Conservation (phyloP, 2,888 invertebrate species). For the Spilarctia lutea region DNA sequence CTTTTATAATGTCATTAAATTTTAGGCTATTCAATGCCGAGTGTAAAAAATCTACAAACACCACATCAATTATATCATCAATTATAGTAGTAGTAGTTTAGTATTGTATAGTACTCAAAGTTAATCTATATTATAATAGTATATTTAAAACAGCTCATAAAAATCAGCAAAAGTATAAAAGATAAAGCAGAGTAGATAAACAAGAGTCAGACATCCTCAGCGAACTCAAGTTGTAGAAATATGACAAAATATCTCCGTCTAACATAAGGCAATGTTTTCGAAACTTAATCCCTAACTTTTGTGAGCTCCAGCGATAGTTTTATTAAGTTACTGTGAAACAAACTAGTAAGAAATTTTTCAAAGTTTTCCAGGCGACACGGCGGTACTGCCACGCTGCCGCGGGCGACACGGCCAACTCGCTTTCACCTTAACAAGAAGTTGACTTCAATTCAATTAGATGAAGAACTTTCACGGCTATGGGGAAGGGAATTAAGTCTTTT, state of each 20-base stretch:
- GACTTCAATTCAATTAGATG: slow-evolving; percentile 77
- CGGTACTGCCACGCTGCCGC: slow-evolving; percentile 44
- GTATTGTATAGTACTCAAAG: too few species aligned
- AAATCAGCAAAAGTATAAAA: neutral
- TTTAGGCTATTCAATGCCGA: neutral
- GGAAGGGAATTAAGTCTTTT: slow-evolving; percentile 53
- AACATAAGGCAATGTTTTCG: slow-evolving; percentile 62
- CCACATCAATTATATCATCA: too few species aligned
- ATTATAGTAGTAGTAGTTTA: too few species aligned
- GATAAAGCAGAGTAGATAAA: neutral
- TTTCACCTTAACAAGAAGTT: slow-evolving; percentile 74
- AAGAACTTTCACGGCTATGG: slow-evolving; percentile 57
- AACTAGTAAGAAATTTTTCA: slow-evolving; percentile 80
- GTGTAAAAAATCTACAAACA: too few species aligned
- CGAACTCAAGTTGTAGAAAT: slow-evolving; percentile 41
- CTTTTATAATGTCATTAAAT: neutral
- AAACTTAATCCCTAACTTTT: slow-evolving; percentile 74
- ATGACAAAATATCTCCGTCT: slow-evolving; percentile 56
- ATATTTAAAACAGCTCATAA: neutral
- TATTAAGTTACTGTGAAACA: slow-evolving; percentile 82
- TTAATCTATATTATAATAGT: neutral
- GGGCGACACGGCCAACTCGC: slow-evolving; percentile 58
- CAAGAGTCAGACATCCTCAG: neutral
- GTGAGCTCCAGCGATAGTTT: slow-evolving; percentile 63
- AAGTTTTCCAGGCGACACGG: slow-evolving; percentile 66